Conservation (phyloP, 2,113 vertebrate species). For the Panthera uncia region DNA sequence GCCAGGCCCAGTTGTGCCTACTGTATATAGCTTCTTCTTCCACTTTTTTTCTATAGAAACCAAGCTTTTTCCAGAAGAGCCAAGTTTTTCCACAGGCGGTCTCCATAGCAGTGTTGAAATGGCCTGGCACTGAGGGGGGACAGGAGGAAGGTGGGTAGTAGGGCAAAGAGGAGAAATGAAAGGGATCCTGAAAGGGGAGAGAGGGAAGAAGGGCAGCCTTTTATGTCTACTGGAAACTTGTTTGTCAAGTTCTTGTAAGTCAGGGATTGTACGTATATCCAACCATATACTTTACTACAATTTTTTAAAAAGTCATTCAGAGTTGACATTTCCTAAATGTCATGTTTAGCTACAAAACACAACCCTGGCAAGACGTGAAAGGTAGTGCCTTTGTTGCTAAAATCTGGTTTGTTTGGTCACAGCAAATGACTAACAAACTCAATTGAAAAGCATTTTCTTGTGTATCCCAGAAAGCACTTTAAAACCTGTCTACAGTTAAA, state of each 20-base stretch:
- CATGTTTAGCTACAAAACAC: constrained; percentile 70
- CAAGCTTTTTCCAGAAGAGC: background rate
- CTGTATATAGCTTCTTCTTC: background rate
- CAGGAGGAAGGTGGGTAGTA: background rate
- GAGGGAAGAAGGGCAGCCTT: background rate
- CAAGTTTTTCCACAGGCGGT: background rate
- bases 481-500: background rate
- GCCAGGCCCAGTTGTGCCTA: background rate
- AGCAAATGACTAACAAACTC: constrained; percentile 52
- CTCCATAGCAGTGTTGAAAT: background rate
- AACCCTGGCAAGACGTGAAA: constrained; percentile 42
- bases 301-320: constrained; percentile 63
- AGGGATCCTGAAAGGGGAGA: background rate
- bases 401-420: constrained; percentile 48
- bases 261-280: background rate
- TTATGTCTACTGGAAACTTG: constrained; percentile 9
- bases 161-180: background rate
- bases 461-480: constrained; percentile 52
- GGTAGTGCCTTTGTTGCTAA: constrained; percentile 66
- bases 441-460: constrained; percentile 35
- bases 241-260: constrained; percentile 58
- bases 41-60: background rate
- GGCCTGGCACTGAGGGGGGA: background rate
- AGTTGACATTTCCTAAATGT: constrained; percentile 80
- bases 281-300: constrained; percentile 32